Conservation (phyloP, 1,140 invertebrate genomes). For the Diuraphis noxia region DNA sequence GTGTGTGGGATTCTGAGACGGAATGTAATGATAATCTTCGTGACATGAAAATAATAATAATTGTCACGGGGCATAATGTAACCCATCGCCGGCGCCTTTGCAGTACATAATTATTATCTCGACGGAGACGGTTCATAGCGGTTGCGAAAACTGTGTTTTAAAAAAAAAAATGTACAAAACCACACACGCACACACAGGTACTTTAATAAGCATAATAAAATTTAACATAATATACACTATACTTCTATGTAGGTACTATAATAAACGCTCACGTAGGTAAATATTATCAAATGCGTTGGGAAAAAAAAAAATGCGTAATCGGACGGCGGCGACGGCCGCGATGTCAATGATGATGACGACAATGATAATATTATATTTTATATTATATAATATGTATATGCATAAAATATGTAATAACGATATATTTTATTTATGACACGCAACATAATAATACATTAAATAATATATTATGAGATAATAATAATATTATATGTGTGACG, state of each 20-base stretch:
- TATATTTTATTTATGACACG: not conserved
- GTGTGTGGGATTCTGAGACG: slow-evolving; percentile 21
- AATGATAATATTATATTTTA: not conserved
- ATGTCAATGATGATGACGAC: not conserved
- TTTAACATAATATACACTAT: not conserved
- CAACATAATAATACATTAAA: not conserved
- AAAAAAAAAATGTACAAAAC: not conserved
- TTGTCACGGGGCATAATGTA: not conserved
- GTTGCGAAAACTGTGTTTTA: not conserved
- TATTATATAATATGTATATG: not conserved
- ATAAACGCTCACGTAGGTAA: not conserved
- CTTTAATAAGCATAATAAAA: not conserved
- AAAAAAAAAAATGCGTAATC: not conserved
- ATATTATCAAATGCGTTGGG: not conserved
- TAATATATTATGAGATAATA: not conserved
- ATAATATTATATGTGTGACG: not conserved
- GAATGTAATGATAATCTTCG: not conserved
- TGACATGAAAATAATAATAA: not conserved
- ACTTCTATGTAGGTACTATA: no score
- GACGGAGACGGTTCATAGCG: not conserved
- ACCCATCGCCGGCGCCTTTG: not conserved
- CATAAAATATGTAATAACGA: not conserved
- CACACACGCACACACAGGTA: not conserved
- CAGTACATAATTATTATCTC: not conserved
- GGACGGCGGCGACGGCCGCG: not conserved